Base-by-base conservation (phyloP, 2,113 vertebrate genomes). In the Pterocles gutturalis region DNA sequence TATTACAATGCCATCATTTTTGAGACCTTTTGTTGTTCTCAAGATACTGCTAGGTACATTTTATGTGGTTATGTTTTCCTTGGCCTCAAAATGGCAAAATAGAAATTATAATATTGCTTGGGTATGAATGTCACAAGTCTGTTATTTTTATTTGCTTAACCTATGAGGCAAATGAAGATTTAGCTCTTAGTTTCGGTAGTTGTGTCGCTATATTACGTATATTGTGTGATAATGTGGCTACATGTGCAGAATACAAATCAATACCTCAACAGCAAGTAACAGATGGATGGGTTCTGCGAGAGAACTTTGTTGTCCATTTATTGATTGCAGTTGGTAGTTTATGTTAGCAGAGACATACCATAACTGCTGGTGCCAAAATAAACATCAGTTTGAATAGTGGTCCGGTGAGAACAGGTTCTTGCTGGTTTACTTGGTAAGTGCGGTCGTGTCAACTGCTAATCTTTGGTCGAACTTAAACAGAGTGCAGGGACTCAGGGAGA, bases 221-320 rank as follows among this genome's bases (percentile, higher is more conserved):
- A 94, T 96, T 96, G 69, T 77, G 29, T 61, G 61, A 22, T 96
- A 94, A 95, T 81, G 70, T 61, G 75, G 64, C 57, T 95, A 71
- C 88, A 90, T 4, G 2, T 53, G n/a, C 87, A 77, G 94, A 95
- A 95, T 87, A 48, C 85, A 93, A 96, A 97, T 96, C 87, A 71
- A 64, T 93, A 85, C 76, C 71, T 97, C 83, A 81, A 66, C 55
- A 60, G 46, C 31, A 75, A 96, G 75, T 90, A 96, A 88, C 95
- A 97, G 83, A 95, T 95, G 94, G 95, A 93, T 71, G 70, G 73
- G 61, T 91, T 89, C 87, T 55, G 66, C 10, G 33, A 54, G 81
- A 45, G 46, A 84, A 87, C 91, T 95, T 92, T 92, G 54, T 93
- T 96, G 94, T 95, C 79, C 64, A 18, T 97, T 97, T 96, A 88